A percentile compares a stretch with the other conserved stretches of the same genome.
These are phyloP conservation scores for Microchrysa polita DNA, from an alignment of 2,888 invertebrate genomes.

Conservation along the genomic window DNA sequence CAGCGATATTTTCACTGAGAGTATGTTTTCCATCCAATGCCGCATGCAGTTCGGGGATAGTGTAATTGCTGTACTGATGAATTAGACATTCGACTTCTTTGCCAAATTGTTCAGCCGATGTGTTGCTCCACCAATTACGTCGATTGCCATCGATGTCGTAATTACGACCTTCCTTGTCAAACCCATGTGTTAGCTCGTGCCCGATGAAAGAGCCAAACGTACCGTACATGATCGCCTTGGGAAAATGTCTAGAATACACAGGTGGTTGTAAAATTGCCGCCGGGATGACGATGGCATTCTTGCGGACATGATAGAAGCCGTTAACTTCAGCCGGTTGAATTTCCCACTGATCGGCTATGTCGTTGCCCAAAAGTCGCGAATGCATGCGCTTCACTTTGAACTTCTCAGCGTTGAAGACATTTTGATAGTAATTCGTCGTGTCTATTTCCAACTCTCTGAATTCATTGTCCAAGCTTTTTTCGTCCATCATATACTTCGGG, in stretches of 20 bases:
- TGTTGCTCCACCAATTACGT: conserved; percentile 52
- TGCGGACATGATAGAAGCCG: conserved; percentile 91
- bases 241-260: conserved; percentile 86
- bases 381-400: conserved; percentile 68
- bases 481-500: conserved; percentile 86
- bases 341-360: conserved; percentile 81
- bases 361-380: conserved; percentile 77
- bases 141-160: conserved; percentile 61
- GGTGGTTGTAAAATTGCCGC: conserved; percentile 92
- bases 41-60: conserved; percentile 64
- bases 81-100: conserved; percentile 52
- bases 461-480: conserved; percentile 80
- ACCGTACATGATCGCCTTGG: conserved; percentile 64
- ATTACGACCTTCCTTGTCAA: conserved; percentile 52
- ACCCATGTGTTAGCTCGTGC: conserved; percentile 54
- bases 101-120: conserved; percentile 48
- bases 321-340: conserved; percentile 90
- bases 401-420: conserved; percentile 75
- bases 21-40: conserved; percentile 64
- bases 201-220: conserved; percentile 54
- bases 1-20: conserved; percentile 53
- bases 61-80: conserved; percentile 53
- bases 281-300: conserved; percentile 92
- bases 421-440: conserved; percentile 79
- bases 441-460: conserved; percentile 77